Conservation (phyloP, 2,113 vertebrate species). For the Petaurus breviceps region DNA sequence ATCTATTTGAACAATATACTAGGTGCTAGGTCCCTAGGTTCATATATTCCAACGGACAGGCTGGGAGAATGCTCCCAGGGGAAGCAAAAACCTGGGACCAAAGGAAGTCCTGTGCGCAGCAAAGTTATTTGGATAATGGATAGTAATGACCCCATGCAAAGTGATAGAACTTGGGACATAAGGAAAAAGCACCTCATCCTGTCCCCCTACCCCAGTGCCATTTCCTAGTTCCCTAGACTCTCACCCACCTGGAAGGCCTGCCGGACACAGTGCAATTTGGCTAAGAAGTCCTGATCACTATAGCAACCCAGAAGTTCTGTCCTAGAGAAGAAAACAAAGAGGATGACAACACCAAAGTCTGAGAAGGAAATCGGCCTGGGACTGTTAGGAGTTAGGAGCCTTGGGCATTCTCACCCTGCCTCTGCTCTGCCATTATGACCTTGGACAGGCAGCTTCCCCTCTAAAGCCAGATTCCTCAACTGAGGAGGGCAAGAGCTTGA, state of each 20-base stretch:
- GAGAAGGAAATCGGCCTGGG: neutral
- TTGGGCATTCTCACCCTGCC: neutral
- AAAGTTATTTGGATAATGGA: neutral
- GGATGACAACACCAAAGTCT: neutral
- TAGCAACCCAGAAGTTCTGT: constrained; percentile 95
- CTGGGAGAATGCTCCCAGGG: neutral
- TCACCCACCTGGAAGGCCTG: constrained; percentile 94
- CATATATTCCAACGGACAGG: neutral
- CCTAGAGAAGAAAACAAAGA: constrained; percentile 72
- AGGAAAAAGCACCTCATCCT: neutral
- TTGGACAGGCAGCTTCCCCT: neutral
- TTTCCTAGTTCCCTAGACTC: neutral
- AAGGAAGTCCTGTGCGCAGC: neutral
- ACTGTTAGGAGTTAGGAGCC: neutral
- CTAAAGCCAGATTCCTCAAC: neutral
- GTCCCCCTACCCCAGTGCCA: neutral
- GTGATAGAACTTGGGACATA: constrained; percentile 11
- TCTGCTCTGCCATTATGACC: neutral
- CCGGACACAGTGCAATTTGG: constrained; percentile 96
- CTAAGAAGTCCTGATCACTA: constrained; percentile 95
- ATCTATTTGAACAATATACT: neutral
- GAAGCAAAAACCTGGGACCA: neutral
- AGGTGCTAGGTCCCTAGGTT: neutral
- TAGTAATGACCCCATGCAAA: neutral
- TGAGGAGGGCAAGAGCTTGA: neutral